A percentile compares a stretch with the other conserved stretches of the same genome.
phyloP scores from a whole-genome alignment of 2,888 invertebrate genomes.

The Aporophyla lueneburgensis region DNA sequence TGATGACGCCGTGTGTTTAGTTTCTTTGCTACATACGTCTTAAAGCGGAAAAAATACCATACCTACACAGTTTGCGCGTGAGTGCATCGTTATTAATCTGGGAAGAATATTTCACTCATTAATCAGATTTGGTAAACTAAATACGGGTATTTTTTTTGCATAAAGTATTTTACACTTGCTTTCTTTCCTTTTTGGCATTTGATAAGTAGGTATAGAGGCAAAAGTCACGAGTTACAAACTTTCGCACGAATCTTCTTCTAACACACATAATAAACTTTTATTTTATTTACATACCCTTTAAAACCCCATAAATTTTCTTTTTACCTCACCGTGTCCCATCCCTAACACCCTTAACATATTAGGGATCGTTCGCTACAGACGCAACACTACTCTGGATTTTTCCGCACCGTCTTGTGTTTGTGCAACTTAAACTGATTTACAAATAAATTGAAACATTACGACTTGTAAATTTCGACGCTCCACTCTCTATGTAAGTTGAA shows the following conservation, averaged over 20 bases:
- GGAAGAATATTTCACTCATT: not conserved
- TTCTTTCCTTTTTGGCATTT: not conserved
- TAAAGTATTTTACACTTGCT: no score
- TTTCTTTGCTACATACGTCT: not conserved
- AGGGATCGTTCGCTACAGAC: conserved; percentile 78
- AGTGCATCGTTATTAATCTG: not conserved
- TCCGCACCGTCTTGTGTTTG: conserved; percentile 69
- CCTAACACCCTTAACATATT: conserved; percentile 75
- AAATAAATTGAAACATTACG: conserved; percentile 75
- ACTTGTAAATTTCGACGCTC: conserved; percentile 51
- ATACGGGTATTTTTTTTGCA: no score
- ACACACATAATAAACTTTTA: not conserved
- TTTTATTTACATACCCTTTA: not conserved
- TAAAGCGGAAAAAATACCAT: not conserved
- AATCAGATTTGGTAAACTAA: no score
- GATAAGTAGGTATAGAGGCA: not conserved
- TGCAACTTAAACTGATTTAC: conserved; percentile 72
- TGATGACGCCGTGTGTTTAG: not conserved
- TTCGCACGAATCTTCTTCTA: not conserved
- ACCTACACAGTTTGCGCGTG: not conserved
- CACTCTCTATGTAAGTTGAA: conserved; percentile 47
- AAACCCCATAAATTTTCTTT: not conserved
- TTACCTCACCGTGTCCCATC: conserved; percentile 40
- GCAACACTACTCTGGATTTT: conserved; percentile 76
- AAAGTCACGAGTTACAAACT: not conserved